Evolutionary conservation across 2,888 invertebrate genomes (phyloP).

Genomic region (Aspidapion aeneum): DNA sequence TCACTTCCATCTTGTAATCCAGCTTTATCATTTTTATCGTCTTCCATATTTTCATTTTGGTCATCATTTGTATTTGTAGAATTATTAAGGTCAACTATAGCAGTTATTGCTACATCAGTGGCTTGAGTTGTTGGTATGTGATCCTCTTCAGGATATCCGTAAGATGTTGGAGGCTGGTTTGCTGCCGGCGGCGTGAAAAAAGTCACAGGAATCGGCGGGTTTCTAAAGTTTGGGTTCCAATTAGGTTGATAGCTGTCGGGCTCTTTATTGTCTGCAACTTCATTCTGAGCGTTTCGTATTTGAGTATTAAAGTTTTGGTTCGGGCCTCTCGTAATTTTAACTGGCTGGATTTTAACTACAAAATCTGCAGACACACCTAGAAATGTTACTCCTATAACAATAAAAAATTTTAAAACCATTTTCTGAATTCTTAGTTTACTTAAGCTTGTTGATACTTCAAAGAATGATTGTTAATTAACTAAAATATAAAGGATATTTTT

Average conservation of each 20-base stretch:
- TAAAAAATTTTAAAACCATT: not conserved
- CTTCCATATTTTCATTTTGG: slow-evolving; percentile 21
- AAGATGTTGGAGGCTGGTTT: slow-evolving; percentile 36
- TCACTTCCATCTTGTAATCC: slow-evolving; percentile 21
- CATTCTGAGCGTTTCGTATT: not conserved
- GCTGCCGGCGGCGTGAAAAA: slow-evolving; percentile 3
- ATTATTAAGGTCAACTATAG: slow-evolving; percentile 32
- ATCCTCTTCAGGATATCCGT: slow-evolving; percentile 41
- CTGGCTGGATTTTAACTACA: not conserved
- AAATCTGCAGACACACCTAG: not conserved
- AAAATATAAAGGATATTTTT: not conserved
- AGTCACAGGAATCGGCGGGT: not conserved
- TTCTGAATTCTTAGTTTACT: not conserved
- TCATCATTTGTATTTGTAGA: slow-evolving; percentile 34
- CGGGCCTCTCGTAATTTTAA: too few relatives aligned
- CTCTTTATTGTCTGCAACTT: not conserved
- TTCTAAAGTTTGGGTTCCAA: not conserved
- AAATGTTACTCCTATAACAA: not conserved
- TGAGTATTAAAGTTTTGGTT: too few relatives aligned
- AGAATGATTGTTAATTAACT: not conserved
- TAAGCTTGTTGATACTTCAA: not conserved
- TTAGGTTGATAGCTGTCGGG: not conserved
- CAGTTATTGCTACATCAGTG: slow-evolving; percentile 35
- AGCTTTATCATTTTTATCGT: slow-evolving; percentile 15
- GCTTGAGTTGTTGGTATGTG: slow-evolving; percentile 12